phyloP scores from a whole-genome alignment of 2,888 invertebrate genomes.

The Leucophenga maculata region DNA sequence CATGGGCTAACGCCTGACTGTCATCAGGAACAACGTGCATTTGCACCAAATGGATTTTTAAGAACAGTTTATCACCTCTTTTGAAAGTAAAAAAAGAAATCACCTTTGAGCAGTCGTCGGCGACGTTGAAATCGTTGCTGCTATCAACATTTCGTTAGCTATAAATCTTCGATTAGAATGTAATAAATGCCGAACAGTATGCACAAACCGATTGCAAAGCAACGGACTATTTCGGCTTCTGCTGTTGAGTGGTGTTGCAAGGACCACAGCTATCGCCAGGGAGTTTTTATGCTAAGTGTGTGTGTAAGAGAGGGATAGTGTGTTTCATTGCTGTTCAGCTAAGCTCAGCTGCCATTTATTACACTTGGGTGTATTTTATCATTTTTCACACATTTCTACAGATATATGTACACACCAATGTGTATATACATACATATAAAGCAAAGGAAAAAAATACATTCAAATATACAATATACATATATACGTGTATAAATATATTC shows the following conservation, averaged over 20 bases:
- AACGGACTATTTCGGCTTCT: not conserved
- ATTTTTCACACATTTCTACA: constrained; percentile 38
- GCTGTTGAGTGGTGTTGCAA: not conserved
- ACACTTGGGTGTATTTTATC: constrained; percentile 51
- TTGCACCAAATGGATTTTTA: constrained; percentile 47
- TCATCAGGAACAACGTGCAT: constrained; percentile 12
- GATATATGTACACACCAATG: not conserved
- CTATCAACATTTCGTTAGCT: constrained; percentile 37
- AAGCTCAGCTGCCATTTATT: constrained; percentile 40
- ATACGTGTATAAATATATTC: no score
- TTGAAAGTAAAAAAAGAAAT: constrained; percentile 21
- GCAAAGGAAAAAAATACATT: no score
- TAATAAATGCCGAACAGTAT: constrained; percentile 48
- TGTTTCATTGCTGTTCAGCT: not conserved
- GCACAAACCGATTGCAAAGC: constrained; percentile 29
- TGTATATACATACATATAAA: no score
- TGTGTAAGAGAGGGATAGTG: not conserved
- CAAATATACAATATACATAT: no score
- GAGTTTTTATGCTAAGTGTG: not conserved
- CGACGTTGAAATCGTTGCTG: not conserved
- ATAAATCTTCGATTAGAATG: constrained; percentile 56
- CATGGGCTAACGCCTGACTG: constrained; percentile 3
- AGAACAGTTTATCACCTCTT: constrained; percentile 51
- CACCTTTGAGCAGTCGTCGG: constrained; percentile 24
- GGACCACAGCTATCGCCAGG: not conserved